Percentiles rank a stretch among this genome's conserved stretches.
Evolutionary conservation across 2,113 vertebrate species (phyloP).

Genomic region (Paedocypris sp.): DNA sequence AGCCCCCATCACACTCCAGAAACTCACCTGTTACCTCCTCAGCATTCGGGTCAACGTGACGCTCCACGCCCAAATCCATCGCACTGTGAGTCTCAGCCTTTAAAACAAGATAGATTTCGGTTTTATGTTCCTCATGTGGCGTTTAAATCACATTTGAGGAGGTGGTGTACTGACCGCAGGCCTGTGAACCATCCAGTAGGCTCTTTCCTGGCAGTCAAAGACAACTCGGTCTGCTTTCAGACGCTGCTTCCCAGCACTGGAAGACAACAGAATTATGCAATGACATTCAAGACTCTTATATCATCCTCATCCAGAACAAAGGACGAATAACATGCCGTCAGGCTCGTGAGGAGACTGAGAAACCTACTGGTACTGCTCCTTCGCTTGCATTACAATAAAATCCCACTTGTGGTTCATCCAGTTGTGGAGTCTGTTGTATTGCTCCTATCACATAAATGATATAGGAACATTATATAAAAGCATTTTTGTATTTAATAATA

Average conservation of each 20-base stretch:
- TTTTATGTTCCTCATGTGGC: background rate
- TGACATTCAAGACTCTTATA: too few relatives aligned
- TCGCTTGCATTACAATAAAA: constrained; percentile 89
- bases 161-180: constrained; percentile 67
- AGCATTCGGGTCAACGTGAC: constrained; percentile 69
- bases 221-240: constrained; percentile 80
- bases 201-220: constrained; percentile 90
- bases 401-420: constrained; percentile 98
- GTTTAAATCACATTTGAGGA: background rate
- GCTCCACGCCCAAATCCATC: constrained; percentile 74
- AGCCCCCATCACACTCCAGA: background rate
- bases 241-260: constrained; percentile 76
- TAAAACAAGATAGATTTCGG: background rate
- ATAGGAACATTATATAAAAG: too few relatives aligned
- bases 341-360: background rate
- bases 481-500: too few relatives aligned
- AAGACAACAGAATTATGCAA: constrained; percentile 15
- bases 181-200: constrained; percentile 86
- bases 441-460: constrained; percentile 60
- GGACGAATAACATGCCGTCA: background rate
- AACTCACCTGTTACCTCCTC: constrained; percentile 77
- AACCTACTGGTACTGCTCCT: constrained; percentile 85
- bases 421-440: constrained; percentile 80
- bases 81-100: constrained; percentile 71
- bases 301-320: too few relatives aligned